Percentiles rank a stretch among this genome's conserved stretches.
Evolutionary conservation across 2,888 invertebrate species (phyloP).

Genomic region (Protophormia terraenovae): DNA sequence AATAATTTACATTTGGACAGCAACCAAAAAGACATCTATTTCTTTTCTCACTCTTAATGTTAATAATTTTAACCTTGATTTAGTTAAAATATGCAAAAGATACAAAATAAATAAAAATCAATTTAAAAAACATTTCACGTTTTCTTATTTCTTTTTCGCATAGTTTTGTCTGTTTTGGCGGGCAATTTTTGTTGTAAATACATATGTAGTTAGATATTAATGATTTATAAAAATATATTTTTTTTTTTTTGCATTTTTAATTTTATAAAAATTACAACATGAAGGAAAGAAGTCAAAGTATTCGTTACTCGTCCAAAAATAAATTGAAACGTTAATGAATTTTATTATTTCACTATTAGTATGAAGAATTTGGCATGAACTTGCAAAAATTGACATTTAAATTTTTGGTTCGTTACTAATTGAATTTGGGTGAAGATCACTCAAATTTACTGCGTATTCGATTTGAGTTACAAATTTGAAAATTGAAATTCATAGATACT

Average conservation of each 20-base stretch:
- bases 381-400: constrained; percentile 22
- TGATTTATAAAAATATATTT: not conserved
- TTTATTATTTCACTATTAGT: not conserved
- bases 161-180: constrained; percentile 3
- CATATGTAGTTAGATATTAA: not conserved
- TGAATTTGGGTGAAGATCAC: constrained; percentile 56
- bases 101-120: not conserved
- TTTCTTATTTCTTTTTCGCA: not conserved
- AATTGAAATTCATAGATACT: not conserved
- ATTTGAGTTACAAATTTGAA: not conserved
- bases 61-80: constrained; percentile 77
- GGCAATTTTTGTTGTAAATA: not conserved
- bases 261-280: constrained; percentile 31
- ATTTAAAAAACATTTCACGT: constrained; percentile 24
- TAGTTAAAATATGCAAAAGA: constrained; percentile 66
- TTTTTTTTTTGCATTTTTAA: constrained; percentile 2
- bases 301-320: not conserved
- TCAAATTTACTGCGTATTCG: not conserved
- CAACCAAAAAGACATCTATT: constrained; percentile 30
- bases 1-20: constrained; percentile 65
- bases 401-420: constrained; percentile 9
- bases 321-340: not conserved
- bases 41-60: constrained; percentile 37
- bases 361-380: constrained; percentile 53
- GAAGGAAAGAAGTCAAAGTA: not conserved